Evolutionary conservation across 2,888 invertebrate genomes (phyloP).

Genomic region (Lobophora halterata): DNA sequence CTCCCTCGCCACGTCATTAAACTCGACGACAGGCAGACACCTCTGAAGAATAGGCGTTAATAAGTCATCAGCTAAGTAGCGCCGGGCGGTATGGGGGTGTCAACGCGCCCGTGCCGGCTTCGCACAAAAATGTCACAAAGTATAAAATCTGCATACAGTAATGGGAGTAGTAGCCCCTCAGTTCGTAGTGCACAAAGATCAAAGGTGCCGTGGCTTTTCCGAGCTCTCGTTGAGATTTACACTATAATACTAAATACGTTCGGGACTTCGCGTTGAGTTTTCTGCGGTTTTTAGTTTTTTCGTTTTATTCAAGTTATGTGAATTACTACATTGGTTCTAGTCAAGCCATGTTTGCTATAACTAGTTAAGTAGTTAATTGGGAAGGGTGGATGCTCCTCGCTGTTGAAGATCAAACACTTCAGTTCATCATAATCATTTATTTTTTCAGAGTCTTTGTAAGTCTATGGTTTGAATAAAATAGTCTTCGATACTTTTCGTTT

Average conservation of each 20-base stretch:
- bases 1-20: constrained; percentile 73
- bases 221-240: constrained; percentile 36
- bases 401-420: no score
- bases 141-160: constrained; percentile 78
- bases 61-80: constrained; percentile 81
- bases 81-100: constrained; percentile 38
- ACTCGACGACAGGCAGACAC: constrained; percentile 75
- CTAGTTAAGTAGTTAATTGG: no score
- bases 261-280: background rate
- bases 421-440: no score
- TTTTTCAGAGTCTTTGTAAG: no score
- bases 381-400: no score
- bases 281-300: background rate
- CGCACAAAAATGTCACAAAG: constrained; percentile 77
- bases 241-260: constrained; percentile 34
- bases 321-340: no score
- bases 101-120: constrained; percentile 50
- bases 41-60: constrained; percentile 79
- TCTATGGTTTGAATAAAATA: no score
- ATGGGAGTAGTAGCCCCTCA: constrained; percentile 68
- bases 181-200: constrained; percentile 59
- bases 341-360: no score
- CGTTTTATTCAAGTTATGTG: background rate
- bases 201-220: constrained; percentile 59
- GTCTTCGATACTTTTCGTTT: no score